Evolutionary conservation across 2,113 vertebrate species (phyloP).

Genomic region (Pagrus major): DNA sequence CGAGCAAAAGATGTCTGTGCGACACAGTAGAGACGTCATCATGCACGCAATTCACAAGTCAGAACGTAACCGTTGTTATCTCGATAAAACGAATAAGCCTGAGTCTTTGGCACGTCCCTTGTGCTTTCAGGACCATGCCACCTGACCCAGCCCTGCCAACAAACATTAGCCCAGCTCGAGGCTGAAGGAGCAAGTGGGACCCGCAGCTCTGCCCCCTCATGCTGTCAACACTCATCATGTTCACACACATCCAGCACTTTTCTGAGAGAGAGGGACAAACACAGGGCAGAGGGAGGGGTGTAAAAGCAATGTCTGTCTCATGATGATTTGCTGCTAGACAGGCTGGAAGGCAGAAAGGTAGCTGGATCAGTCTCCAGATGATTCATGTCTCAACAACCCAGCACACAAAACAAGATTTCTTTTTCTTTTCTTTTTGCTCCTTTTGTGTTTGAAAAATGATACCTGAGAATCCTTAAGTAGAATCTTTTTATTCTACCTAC

Average conservation of each 20-base stretch:
- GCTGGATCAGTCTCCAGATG: background rate
- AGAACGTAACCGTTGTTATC: background rate
- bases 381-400: background rate
- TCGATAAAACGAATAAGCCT: background rate
- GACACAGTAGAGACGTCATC: background rate
- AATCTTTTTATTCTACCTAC: conserved; percentile 6
- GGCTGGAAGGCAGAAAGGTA: background rate
- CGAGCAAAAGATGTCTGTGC: background rate
- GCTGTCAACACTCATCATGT: conserved; percentile 62
- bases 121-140: conserved; percentile 10
- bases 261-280: conserved; percentile 15
- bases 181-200: conserved; percentile 42
- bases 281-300: background rate
- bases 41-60: background rate
- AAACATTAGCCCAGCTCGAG: conserved; percentile 45
- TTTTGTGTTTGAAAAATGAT: background rate
- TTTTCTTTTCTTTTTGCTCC: background rate
- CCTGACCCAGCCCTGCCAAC: conserved; percentile 62
- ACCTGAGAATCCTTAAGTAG: background rate
- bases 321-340: conserved; percentile 5
- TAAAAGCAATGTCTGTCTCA: conserved; percentile 20
- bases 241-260: conserved; percentile 39
- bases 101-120: background rate
- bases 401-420: background rate
- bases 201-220: conserved; percentile 5